Evolutionary conservation across 2,113 vertebrate species (phyloP), one percentile per base, ranked within the genome.

Genomic region (Excalfactoria chinensis): DNA sequence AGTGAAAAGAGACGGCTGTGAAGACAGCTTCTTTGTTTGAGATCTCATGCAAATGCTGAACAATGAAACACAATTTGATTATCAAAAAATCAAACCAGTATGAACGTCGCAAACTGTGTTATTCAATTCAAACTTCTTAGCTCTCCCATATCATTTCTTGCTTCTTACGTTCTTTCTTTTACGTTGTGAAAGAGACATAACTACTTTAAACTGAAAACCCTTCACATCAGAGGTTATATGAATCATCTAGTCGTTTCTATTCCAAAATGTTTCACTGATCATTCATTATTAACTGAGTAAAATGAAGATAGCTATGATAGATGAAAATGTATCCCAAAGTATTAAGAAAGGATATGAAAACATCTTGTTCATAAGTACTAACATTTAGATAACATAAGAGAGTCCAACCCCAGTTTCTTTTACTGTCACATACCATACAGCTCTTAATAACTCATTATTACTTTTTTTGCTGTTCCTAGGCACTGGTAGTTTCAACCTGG

Each of bases 341-440:
- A 94, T 96, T 93, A 97, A 97, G 92, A 92, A 97, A 95, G 86
- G 86, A 87, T 7, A n/a, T 58, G 86, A 96, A 96, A 97, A 96
- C 93, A 96, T 89, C 94, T 96, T 93, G 87, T 77, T 95, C 40
- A 6, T 14, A 97, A 53, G 94, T 89, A 90, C 88, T 91, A 96
- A 95, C 96, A 95, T 97, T 95, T 71, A 95, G 86, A 90, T 93
- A 92, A 93, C 93, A 89, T 91, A 73, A 81, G 79, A 95, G 51
- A 83, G 79, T 79, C 72, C 8, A 49, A 59, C 32, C 56, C 41
- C 67, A 76, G 56, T 93, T 92, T 77, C 37, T 77, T 95, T 95
- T 83, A 76, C 75, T 82, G 84, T 93, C 90, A 86, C 35, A 73
- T 81, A 75, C 84, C 93, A 88, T 21, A 43, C 83, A 43, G 44